Conservation (phyloP, 2,113 vertebrate genomes). For the Rhodinocichla rosea region DNA sequence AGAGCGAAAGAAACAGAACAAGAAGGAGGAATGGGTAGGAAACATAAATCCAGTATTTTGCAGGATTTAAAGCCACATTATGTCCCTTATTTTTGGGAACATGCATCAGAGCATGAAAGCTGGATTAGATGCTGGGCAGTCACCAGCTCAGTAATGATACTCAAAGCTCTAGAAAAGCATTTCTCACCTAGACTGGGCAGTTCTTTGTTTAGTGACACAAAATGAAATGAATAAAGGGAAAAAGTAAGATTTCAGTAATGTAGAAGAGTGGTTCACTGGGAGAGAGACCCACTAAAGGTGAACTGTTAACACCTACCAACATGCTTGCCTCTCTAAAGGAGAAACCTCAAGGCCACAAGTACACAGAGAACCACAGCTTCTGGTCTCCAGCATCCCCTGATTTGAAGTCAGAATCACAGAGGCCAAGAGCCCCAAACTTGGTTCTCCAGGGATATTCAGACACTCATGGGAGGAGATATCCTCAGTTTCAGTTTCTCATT, state of each 20-base stretch:
- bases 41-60: constrained; percentile 13
- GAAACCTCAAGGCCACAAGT: neutral
- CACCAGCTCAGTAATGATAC: neutral
- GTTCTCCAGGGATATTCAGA: neutral
- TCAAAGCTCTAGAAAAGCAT: neutral
- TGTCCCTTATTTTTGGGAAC: neutral
- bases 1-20: neutral
- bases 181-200: neutral
- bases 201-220: neutral
- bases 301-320: neutral
- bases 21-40: neutral
- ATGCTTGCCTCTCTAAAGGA: neutral
- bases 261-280: neutral
- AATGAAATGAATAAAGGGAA: neutral
- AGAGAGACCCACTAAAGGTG: neutral
- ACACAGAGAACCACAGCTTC: neutral
- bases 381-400: neutral
- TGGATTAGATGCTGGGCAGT: neutral
- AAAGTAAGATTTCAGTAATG: neutral
- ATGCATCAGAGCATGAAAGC: neutral
- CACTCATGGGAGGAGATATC: neutral
- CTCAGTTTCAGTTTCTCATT: neutral
- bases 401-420: neutral
- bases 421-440: neutral
- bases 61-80: constrained; percentile 25